Evolutionary conservation across 2,888 invertebrate species (phyloP), one percentile per base, ranked within the genome.

Genomic region (Noctua fimbriata): DNA sequence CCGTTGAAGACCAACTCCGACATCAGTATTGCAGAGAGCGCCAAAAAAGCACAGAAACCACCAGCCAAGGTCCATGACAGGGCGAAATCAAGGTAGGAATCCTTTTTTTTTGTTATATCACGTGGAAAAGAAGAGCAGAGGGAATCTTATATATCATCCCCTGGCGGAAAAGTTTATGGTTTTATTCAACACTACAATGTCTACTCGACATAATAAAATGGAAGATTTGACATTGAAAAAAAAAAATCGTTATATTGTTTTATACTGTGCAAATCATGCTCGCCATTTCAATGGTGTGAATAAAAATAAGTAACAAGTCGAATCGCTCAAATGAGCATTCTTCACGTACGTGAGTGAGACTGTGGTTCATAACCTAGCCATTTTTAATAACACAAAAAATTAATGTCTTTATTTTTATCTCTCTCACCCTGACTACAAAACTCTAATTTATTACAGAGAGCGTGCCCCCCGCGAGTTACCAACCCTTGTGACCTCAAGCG

Each of bases 391-490:
- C 16, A 67, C n/a, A 24, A 10, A 24, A 41, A n/a, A 55, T 55
- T 0, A 10, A 24, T 24, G 24, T 24, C 9, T 10, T 10, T 24
- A 55, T 24, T 55, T 55, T 7, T n/a, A 55, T n/a, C 12, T 55
- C 55, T 4, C n/a, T 55, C 12, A 12, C n/a, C 24, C 10, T 63
- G n/a, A 41, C 28, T n/a, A 28, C 10, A 63, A n/a, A 1, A 36
- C n/a, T 49, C 6, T 1, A n/a, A 41, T 16, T 4, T 12, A 69
- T 90, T 96, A 92, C 69, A 97, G 98, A 87, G 98, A 98, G 87
- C 95, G 97, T 0, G 90, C 95, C 0, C 97, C 97, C 63, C 95
- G 98, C 41, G 97, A 97, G 69, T 89, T 98, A 1, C 97, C 98
- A 1, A 95, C 94, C 0, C 94, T 93, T 84, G 91, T 95, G 60